A percentile compares a stretch with the other conserved stretches of the same genome.
Evolutionary conservation across 2,888 invertebrate species (phyloP).

Genomic region (Anarsia innoxiella): DNA sequence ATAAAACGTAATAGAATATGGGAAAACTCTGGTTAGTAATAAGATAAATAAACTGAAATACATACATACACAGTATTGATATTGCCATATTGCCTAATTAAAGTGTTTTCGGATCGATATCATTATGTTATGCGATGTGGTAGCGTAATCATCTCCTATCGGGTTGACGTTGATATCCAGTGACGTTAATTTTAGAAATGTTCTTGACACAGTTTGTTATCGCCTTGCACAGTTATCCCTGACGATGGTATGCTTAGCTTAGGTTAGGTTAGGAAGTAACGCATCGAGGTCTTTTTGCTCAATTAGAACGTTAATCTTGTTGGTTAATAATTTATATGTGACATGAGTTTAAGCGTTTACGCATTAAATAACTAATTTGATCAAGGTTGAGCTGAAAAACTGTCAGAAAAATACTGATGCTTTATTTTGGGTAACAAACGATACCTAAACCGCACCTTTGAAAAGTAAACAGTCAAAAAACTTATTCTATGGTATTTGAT

Average conservation of each 20-base stretch:
- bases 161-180: conserved; percentile 4
- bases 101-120: neutral
- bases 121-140: too few relatives aligned
- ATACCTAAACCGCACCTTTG: too few relatives aligned
- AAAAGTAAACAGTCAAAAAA: too few relatives aligned
- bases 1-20: neutral
- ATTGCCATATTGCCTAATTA: neutral
- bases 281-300: conserved; percentile 20
- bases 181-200: conserved; percentile 28
- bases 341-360: conserved; percentile 2
- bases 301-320: conserved; percentile 16
- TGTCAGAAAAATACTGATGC: too few relatives aligned
- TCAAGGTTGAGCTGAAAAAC: too few relatives aligned
- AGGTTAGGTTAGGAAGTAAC: conserved; percentile 29
- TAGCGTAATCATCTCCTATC: conserved; percentile 7
- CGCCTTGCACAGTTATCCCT: conserved; percentile 30
- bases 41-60: conserved; percentile 8
- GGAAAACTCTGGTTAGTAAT: conserved; percentile 1
- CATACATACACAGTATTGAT: too few relatives aligned
- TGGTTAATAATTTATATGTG: conserved; percentile 5
- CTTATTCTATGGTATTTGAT: too few relatives aligned
- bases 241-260: conserved; percentile 21
- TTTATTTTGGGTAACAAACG: too few relatives aligned
- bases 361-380: neutral
- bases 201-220: conserved; percentile 47